Conservation (phyloP, 2,888 invertebrate species). For the Eilema griseolum region DNA sequence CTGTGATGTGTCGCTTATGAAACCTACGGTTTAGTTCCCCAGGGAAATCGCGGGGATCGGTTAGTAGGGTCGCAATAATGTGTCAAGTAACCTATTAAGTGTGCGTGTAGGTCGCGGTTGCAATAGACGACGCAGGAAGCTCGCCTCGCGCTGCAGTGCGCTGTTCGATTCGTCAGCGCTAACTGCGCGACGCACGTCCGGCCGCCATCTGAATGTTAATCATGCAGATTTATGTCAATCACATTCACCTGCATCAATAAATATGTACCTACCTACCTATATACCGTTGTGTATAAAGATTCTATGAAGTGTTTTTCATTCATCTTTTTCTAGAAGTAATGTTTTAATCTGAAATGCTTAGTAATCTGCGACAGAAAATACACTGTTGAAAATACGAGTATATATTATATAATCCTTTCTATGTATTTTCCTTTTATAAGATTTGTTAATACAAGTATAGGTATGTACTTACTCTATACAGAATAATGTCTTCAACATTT, state of each 20-base stretch:
- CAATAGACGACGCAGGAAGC: slow-evolving; percentile 67
- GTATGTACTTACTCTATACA: too few species aligned
- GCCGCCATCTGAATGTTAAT: slow-evolving; percentile 61
- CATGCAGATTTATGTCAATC: slow-evolving; percentile 24
- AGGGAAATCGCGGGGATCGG: neutral
- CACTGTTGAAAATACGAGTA: too few species aligned
- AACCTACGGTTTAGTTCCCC: slow-evolving; percentile 4
- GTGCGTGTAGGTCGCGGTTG: slow-evolving; percentile 66
- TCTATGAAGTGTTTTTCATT: neutral
- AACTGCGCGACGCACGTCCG: slow-evolving; percentile 76
- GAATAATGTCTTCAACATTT: too few species aligned
- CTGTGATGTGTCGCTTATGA: neutral
- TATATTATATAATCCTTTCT: too few species aligned
- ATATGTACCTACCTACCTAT: neutral
- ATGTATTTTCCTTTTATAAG: too few species aligned
- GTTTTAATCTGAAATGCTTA: too few species aligned
- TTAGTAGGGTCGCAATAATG: slow-evolving; percentile 11
- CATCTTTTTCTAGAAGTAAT: too few species aligned
- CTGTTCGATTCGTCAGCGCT: slow-evolving; percentile 76
- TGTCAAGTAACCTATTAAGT: slow-evolving; percentile 63
- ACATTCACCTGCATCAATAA: slow-evolving; percentile 13
- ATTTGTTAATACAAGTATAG: too few species aligned
- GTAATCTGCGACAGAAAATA: too few species aligned
- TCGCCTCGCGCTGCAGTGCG: slow-evolving; percentile 70
- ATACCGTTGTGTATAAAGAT: neutral